Percentiles rank a stretch among this genome's conserved stretches.
phyloP scores from a whole-genome alignment of 2,797 vertebrate species.

The Microctenopoma stevenorrisi region DNA sequence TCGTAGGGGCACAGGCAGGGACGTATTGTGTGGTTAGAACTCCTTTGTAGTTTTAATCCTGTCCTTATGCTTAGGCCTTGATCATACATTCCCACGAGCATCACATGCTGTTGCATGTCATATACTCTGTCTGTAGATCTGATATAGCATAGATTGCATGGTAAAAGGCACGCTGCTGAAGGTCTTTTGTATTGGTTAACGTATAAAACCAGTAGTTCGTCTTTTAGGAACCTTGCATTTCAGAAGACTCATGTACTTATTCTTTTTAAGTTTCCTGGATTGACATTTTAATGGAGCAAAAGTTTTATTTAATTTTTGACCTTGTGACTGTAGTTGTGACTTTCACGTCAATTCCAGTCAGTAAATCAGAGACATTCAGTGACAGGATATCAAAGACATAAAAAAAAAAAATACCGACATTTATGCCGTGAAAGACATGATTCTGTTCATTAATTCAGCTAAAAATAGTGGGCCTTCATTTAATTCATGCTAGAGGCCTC shows the following conservation, averaged over 20 bases:
- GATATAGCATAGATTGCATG: conserved; percentile 36
- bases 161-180: conserved; percentile 30
- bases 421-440: conserved; percentile 14
- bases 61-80: conserved; percentile 53
- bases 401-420: conserved; percentile 10
- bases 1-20: conserved; percentile 36
- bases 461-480: conserved; percentile 31
- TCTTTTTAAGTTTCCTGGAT: not conserved
- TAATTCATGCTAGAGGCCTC: conserved; percentile 5
- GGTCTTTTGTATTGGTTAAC: conserved; percentile 17
- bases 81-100: conserved; percentile 54
- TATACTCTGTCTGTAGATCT: conserved; percentile 24
- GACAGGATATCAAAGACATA: conserved; percentile 41
- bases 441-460: conserved; percentile 30
- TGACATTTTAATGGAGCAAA: conserved; percentile 15
- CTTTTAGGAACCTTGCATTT: not conserved
- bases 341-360: conserved; percentile 51
- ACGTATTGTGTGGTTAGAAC: conserved; percentile 37
- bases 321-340: conserved; percentile 58
- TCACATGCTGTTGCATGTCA: conserved; percentile 49
- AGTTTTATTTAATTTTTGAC: conserved; percentile 43
- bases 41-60: conserved; percentile 71
- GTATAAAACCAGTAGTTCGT: not conserved
- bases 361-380: conserved; percentile 33
- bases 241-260: not conserved